Percentiles rank a stretch among this genome's conserved stretches.
Evolutionary conservation across 1,140 invertebrate genomes (phyloP).

Genomic region (Drosophila orosa): DNA sequence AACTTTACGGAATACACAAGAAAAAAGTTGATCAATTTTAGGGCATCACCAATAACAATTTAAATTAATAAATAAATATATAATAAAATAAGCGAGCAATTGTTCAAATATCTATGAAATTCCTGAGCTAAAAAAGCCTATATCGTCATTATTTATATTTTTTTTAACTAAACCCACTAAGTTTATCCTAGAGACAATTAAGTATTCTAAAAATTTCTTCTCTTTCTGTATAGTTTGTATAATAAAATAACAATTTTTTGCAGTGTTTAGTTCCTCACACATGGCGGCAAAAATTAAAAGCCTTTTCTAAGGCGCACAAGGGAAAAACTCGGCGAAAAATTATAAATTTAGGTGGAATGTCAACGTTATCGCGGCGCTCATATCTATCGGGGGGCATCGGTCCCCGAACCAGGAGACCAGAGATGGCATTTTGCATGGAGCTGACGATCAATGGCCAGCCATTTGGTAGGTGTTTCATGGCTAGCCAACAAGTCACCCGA

Average conservation of each 20-base stretch:
- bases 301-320: slow-evolving; percentile 65
- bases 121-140: no score
- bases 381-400: slow-evolving; percentile 74
- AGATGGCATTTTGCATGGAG: slow-evolving; percentile 68
- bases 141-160: no score
- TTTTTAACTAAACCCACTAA: neutral
- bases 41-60: no score
- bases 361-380: slow-evolving; percentile 78
- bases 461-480: slow-evolving; percentile 79
- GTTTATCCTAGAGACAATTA: neutral
- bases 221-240: neutral
- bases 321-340: slow-evolving; percentile 76
- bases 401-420: slow-evolving; percentile 23
- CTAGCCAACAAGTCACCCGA: slow-evolving; percentile 65
- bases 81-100: no score
- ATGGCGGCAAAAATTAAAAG: slow-evolving; percentile 81
- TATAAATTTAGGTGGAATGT: slow-evolving; percentile 83
- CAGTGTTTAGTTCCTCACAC: slow-evolving; percentile 49
- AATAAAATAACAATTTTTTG: neutral
- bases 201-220: neutral
- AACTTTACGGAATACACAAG: no score
- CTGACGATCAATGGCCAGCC: slow-evolving; percentile 71
- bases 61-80: no score
- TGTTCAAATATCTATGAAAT: no score
- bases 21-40: no score